Conservation (phyloP, 2,797 vertebrate genomes). For the Denticeps clupeoides region DNA sequence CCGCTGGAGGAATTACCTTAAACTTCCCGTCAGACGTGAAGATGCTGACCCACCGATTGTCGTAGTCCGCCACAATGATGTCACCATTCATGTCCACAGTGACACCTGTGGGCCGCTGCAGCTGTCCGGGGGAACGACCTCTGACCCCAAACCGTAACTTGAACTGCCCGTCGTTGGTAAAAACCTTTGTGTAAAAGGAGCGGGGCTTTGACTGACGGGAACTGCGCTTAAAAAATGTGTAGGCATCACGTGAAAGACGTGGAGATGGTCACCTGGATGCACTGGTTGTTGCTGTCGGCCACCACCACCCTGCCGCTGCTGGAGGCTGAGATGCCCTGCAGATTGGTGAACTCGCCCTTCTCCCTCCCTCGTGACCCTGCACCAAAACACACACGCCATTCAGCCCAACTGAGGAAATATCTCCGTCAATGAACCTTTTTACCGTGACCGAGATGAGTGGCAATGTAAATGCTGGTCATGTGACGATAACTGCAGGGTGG, state of each 20-base stretch:
- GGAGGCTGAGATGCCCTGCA: constrained; percentile 87
- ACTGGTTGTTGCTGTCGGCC: constrained; percentile 96
- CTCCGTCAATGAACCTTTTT: too few species aligned
- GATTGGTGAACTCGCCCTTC: constrained; percentile 92
- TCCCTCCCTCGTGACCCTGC: constrained; percentile 83
- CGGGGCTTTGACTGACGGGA: too few species aligned
- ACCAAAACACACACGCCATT: neutral
- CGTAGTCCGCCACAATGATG: constrained; percentile 89
- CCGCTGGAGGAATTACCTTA: too few species aligned
- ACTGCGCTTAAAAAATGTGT: too few species aligned
- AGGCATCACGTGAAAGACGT: too few species aligned
- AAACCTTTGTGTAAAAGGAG: constrained; percentile 66
- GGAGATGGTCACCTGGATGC: constrained; percentile 91
- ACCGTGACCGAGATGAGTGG: too few species aligned
- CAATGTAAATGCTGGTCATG: too few species aligned
- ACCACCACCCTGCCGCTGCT: constrained; percentile 81
- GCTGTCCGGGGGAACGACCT: constrained; percentile 88
- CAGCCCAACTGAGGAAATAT: neutral
- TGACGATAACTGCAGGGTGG: too few species aligned
- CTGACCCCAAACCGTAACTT: constrained; percentile 88
- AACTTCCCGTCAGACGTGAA: constrained; percentile 93
- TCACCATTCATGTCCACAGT: constrained; percentile 85
- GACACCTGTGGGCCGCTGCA: constrained; percentile 86
- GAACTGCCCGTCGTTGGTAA: constrained; percentile 91
- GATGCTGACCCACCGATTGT: constrained; percentile 97